Base-by-base conservation (phyloP, 2,888 invertebrate species). In the Carcina quercana region DNA sequence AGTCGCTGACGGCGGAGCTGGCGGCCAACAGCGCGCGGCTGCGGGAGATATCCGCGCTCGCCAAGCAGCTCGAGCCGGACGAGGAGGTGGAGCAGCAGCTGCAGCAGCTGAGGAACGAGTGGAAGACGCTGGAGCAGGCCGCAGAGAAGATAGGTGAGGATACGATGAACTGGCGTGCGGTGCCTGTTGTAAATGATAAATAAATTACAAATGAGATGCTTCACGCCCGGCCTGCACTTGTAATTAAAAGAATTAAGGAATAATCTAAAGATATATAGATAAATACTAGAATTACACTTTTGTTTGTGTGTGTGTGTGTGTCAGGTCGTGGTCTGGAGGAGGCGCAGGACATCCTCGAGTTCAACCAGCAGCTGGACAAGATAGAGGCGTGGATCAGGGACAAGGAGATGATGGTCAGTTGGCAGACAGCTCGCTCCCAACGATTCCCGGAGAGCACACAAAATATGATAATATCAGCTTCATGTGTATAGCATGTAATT, bases 341-440 rank as follows among this genome's bases (percentile, higher is more conserved):
- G 64, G 98, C 98, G 0, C 95, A 97, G 62, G 98, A 98, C 58
- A 96, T 99, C 36, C 85, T 99, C 13, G 95, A 97, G 69, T 99
- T 99, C 76, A 96, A 97, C 68, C 97, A 96, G 58, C 95, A 97
- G 55, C 87, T 97, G 32, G 97, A 98, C 59, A 96, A 97, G 71
- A 95, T 97, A 30, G 95, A 97, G 57, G 92, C 95, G 6, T 99
- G 98, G 98, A 97, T 99, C 49, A 86, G 97, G 24, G 98, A 98
- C 60, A 98, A 98, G 80, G 94, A 94, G 58, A 91, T 92, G 89
- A 94, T 91, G 91, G 89, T 78, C 40, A n/a, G 24, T 17, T n/a
- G n/a, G n/a, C n/a, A n/a, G n/a, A n/a, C n/a, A n/a, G n/a, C n/a
- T n/a, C n/a, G n/a, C n/a, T n/a, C n/a, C n/a, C n/a, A n/a, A n/a